phyloP scores from a whole-genome alignment of 2,888 invertebrate species.

The Elegia similella region DNA sequence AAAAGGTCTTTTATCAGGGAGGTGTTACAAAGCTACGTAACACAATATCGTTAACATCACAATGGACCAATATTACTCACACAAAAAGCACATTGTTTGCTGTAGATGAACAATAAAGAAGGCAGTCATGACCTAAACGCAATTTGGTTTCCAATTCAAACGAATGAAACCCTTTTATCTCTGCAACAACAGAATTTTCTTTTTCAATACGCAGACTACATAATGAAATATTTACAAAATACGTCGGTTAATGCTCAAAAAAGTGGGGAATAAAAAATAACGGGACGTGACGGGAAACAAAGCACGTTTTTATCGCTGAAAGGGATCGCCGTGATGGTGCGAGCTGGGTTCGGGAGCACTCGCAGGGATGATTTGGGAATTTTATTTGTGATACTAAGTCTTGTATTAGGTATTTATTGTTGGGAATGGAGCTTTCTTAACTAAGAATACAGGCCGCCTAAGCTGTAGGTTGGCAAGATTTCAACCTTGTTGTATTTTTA shows the following conservation, averaged over 20 bases:
- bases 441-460: not conserved
- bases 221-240: conserved; percentile 68
- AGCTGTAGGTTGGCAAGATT: not conserved
- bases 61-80: conserved; percentile 38
- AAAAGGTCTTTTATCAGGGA: not conserved
- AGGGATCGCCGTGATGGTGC: conserved; percentile 69
- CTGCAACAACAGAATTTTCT: conserved; percentile 50
- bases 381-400: not conserved
- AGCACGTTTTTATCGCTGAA: conserved; percentile 69
- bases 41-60: conserved; percentile 27
- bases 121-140: conserved; percentile 51
- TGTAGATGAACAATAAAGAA: conserved; percentile 46
- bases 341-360: conserved; percentile 49
- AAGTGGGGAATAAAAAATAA: conserved; percentile 65
- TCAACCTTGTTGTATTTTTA: not conserved
- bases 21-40: conserved; percentile 21
- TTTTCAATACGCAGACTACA: conserved; percentile 58
- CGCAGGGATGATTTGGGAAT: conserved; percentile 24
- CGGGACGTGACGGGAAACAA: conserved; percentile 70
- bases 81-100: conserved; percentile 45
- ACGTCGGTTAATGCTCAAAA: conserved; percentile 57
- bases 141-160: conserved; percentile 56
- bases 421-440: not conserved
- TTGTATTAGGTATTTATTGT: not conserved
- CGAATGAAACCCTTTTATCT: conserved; percentile 62